Evolutionary conservation across 2,888 invertebrate genomes (phyloP), one percentile per base, ranked within the genome.

Genomic region (Phyto melanocephala): DNA sequence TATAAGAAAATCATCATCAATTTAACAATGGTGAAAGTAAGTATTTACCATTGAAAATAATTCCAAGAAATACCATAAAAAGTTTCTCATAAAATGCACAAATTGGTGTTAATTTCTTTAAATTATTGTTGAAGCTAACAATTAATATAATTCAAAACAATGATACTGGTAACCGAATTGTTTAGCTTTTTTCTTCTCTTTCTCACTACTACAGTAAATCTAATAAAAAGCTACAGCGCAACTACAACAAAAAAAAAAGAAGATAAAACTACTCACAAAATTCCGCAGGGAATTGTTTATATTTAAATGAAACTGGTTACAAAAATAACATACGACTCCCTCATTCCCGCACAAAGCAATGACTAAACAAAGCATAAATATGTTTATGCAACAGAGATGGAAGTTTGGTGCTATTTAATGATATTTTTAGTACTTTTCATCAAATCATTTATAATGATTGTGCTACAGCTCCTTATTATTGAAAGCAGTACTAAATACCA

Each of bases 51-150:
- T 45, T 45, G 4, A 42, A 8, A 11, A 8, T 52, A 37, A 50
- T 72, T 62, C 40, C 28, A 72, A 50, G 37, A 72, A 60, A 70
- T 10, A 37, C n/a, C 37, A 17, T 24, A 4, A 40, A 52, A 37
- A 22, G 5, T 68, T 56, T 54, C 28, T 56, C n/a, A 13, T 20
- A 17, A 76, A 28, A 13, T 76, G 17, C 24, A 71, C 63, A 63
- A 78, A 78, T 78, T 78, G 56, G 63, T 63, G 63, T 65, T 71
- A 71, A 70, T 65, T 71, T 56, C 62, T 28, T 5, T 76, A 50
- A 40, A 33, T 20, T 13, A 33, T 56, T 42, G 45, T 33, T 70
- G 8, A 13, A 58, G 33, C 17, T n/a, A n/a, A n/a, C 70, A 62
- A 77, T 70, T 62, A 50, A 78, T 50, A 56, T 78, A 24, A 70